Conservation (phyloP, 2,888 invertebrate species). For the Hydrotaea cyrtoneurina region DNA sequence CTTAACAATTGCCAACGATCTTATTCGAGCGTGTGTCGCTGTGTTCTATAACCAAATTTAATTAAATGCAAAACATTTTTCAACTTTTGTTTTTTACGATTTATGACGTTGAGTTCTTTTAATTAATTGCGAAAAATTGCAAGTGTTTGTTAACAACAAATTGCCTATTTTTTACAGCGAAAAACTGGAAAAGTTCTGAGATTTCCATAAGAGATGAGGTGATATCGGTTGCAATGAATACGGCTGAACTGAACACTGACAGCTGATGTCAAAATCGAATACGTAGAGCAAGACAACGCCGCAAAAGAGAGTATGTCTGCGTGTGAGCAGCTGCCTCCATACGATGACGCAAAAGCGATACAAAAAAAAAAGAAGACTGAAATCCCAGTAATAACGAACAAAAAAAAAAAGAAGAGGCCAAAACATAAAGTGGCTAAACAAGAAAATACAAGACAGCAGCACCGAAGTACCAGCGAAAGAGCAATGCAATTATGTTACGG, state of each 20-base stretch:
- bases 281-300: constrained; percentile 24
- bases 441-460: neutral
- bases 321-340: neutral
- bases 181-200: neutral
- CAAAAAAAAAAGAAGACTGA: neutral
- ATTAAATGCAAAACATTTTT: constrained; percentile 9
- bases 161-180: constrained; percentile 24
- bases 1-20: neutral
- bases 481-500: constrained; percentile 13
- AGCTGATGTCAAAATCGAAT: constrained; percentile 55
- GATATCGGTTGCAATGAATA: too few relatives aligned
- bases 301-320: constrained; percentile 22
- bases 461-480: neutral
- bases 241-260: constrained; percentile 35
- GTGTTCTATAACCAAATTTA: too few relatives aligned
- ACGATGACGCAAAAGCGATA: neutral
- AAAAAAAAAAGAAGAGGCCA: neutral
- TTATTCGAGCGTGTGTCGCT: neutral
- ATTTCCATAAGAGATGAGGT: neutral
- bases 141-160: neutral
- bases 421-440: neutral
- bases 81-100: neutral
- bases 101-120: too few relatives aligned
- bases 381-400: neutral
- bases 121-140: constrained; percentile 27